These are phyloP conservation scores for Diabrotica virgifera DNA, from an alignment of 1,140 invertebrate species.

Conservation along the genomic window DNA sequence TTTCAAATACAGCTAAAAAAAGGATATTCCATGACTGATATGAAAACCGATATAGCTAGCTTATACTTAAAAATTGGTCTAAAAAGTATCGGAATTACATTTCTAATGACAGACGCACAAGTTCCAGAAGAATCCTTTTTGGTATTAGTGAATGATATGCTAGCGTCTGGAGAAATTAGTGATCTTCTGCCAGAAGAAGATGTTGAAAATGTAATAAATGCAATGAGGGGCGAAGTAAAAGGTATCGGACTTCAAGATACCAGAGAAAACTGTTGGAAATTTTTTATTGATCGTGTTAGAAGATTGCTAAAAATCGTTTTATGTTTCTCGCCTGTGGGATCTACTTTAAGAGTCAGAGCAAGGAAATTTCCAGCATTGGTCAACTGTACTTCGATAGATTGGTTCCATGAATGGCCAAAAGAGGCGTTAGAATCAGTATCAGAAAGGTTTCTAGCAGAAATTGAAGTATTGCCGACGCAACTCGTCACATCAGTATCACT, in stretches of 20 bases:
- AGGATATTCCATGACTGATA: conserved; percentile 80
- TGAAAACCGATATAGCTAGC: conserved; percentile 78
- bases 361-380: conserved; percentile 93
- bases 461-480: conserved; percentile 63
- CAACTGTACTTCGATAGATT: conserved; percentile 90
- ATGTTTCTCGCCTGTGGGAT: conserved; percentile 90
- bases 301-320: conserved; percentile 74
- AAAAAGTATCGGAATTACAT: conserved; percentile 83
- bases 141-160: conserved; percentile 89
- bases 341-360: conserved; percentile 76
- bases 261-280: conserved; percentile 92
- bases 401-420: conserved; percentile 96
- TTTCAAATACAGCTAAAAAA: conserved; percentile 89
- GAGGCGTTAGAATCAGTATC: conserved; percentile 89
- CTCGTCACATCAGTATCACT: conserved; percentile 67
- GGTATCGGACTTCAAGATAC: conserved; percentile 78
- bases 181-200: conserved; percentile 91
- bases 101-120: conserved; percentile 93
- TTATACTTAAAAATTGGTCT: conserved; percentile 85
- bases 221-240: conserved; percentile 83
- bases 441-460: conserved; percentile 73
- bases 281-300: conserved; percentile 89
- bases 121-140: conserved; percentile 87
- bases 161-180: conserved; percentile 91
- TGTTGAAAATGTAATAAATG: conserved; percentile 80